A percentile compares a stretch with the other conserved stretches of the same genome.
These are phyloP conservation scores for Blennius ocellaris DNA, from an alignment of 2,113 vertebrate species.

Conservation along the genomic window DNA sequence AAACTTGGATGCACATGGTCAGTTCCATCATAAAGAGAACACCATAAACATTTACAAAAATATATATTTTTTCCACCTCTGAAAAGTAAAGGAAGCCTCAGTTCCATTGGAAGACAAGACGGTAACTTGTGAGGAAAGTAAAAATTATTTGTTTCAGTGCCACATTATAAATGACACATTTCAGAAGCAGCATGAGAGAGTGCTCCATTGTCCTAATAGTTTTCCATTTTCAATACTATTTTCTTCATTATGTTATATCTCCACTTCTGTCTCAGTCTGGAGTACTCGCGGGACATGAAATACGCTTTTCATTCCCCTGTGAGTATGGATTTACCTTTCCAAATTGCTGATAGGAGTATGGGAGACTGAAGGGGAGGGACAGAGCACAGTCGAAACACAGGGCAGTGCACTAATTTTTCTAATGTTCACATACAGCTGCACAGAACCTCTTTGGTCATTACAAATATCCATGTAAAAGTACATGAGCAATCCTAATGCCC, in stretches of 20 bases:
- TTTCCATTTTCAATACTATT: conserved; percentile 74
- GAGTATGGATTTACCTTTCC: conserved; percentile 68
- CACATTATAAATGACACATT: conserved; percentile 57
- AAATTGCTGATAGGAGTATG: conserved; percentile 67
- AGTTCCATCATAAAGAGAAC: too few species aligned
- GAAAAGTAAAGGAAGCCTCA: neutral
- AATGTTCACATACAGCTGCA: conserved; percentile 70
- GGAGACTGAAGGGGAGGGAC: conserved; percentile 40
- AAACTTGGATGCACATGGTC: too few species aligned
- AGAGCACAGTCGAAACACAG: conserved; percentile 37
- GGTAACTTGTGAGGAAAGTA: conserved; percentile 47
- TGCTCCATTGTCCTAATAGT: conserved; percentile 61
- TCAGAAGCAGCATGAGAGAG: conserved; percentile 63
- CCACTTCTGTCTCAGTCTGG: conserved; percentile 58
- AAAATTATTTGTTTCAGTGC: conserved; percentile 34
- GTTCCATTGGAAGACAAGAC: conserved; percentile 13
- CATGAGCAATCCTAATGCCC: conserved; percentile 77
- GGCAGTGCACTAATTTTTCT: conserved; percentile 76
- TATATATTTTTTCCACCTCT: too few species aligned
- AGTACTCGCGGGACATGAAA: conserved; percentile 49
- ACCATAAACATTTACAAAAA: too few species aligned
- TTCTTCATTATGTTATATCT: conserved; percentile 62
- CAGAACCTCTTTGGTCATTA: conserved; percentile 73
- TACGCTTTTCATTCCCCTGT: conserved; percentile 51
- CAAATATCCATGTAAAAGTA: conserved; percentile 74